These are phyloP conservation scores for Himalopsyche anomala DNA, from an alignment of 2,888 invertebrate genomes.

Conservation along the genomic window DNA sequence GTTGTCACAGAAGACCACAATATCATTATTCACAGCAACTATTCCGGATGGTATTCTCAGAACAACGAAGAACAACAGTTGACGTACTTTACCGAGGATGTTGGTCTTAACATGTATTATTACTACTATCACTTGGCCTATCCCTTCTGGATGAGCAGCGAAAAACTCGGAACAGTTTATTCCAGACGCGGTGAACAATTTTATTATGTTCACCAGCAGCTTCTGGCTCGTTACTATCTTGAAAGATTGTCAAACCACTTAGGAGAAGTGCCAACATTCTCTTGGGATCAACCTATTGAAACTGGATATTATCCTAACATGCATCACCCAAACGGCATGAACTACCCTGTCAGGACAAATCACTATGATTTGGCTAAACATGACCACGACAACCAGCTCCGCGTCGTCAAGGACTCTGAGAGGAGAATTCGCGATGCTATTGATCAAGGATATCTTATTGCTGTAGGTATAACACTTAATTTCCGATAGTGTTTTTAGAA, in stretches of 20 bases:
- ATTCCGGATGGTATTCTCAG: slow-evolving; percentile 77
- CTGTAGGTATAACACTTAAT: slow-evolving; percentile 67
- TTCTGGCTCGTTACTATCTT: slow-evolving; percentile 84
- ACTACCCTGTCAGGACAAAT: slow-evolving; percentile 80
- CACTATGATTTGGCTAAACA: slow-evolving; percentile 75
- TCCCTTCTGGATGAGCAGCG: slow-evolving; percentile 80
- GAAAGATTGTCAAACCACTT: slow-evolving; percentile 84
- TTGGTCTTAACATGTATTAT: slow-evolving; percentile 81
- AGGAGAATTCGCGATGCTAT: slow-evolving; percentile 79
- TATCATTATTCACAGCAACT: slow-evolving; percentile 80
- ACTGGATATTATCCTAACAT: slow-evolving; percentile 81
- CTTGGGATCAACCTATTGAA: slow-evolving; percentile 75
- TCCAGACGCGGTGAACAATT: slow-evolving; percentile 81
- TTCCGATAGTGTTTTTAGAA: neutral
- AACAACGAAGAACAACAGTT: slow-evolving; percentile 77
- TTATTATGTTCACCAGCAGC: slow-evolving; percentile 82
- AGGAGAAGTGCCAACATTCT: slow-evolving; percentile 80
- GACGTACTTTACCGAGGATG: slow-evolving; percentile 85
- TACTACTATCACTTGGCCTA: slow-evolving; percentile 79
- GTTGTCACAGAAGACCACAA: slow-evolving; percentile 72
- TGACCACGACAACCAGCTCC: slow-evolving; percentile 72
- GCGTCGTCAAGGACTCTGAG: slow-evolving; percentile 75
- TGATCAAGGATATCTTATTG: slow-evolving; percentile 76
- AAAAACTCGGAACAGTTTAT: slow-evolving; percentile 74
- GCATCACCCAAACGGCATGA: slow-evolving; percentile 80